Percentiles rank a stretch among this genome's conserved stretches.
phyloP scores from a whole-genome alignment of 2,888 invertebrate species.

The Tholera decimalis region DNA sequence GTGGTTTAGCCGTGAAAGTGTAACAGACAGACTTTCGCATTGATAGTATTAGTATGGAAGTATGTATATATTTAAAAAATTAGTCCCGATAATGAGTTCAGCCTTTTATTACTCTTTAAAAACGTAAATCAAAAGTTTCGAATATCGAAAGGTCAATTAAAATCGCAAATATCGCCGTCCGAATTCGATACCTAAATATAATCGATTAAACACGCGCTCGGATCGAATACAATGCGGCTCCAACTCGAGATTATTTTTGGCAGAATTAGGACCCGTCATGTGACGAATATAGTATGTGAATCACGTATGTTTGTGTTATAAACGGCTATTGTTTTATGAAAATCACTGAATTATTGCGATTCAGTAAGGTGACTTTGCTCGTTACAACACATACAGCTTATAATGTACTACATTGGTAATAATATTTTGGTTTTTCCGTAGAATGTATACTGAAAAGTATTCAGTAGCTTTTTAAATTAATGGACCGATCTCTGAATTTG shows the following conservation, averaged over 20 bases:
- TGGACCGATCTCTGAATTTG: no score
- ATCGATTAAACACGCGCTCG: conserved; percentile 88
- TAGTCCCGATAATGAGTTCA: neutral
- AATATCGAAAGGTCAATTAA: conserved; percentile 68
- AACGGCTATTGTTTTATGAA: conserved; percentile 45
- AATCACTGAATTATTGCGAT: conserved; percentile 15
- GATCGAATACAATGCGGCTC: conserved; percentile 80
- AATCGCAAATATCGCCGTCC: conserved; percentile 72
- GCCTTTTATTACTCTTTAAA: conserved; percentile 51
- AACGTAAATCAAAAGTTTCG: conserved; percentile 52
- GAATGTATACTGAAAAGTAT: no score
- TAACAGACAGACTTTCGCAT: no score
- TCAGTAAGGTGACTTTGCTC: conserved; percentile 19
- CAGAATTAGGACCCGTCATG: conserved; percentile 69
- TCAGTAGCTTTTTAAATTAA: no score
- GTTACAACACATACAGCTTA: neutral
- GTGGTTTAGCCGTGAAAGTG: no score
- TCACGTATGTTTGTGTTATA: conserved; percentile 37
- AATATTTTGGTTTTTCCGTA: no score
- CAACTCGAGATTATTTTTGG: conserved; percentile 67
- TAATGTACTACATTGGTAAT: no score
- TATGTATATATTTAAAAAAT: neutral
- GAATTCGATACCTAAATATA: conserved; percentile 87
- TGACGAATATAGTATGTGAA: conserved; percentile 56
- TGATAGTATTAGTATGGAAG: no score